Evolutionary conservation across 2,113 vertebrate genomes (phyloP), one percentile per base, ranked within the genome.

Genomic region (Chlorodrepanis virens): DNA sequence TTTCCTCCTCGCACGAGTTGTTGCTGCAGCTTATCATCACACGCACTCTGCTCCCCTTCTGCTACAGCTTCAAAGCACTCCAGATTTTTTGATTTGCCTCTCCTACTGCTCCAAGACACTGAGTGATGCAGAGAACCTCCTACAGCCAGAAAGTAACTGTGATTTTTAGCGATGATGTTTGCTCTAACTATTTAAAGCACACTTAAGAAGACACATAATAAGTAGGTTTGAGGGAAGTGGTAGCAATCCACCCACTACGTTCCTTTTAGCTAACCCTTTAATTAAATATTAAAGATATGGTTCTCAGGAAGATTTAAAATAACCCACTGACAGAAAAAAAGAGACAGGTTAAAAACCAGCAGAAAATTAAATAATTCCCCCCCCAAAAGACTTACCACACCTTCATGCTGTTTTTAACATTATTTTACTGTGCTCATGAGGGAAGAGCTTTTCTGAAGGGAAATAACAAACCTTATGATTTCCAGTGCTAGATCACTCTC

Each of bases 221-320:
- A 97, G 94, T 94, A 96, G 92, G 94, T 90, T 92, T 94, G 96
- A 96, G 86, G 96, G 76, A 97, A 96, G 91, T 59, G 93, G 92
- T 95, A 90, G 92, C 90, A 93, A 95, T 94, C 96, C 94, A 96
- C 94, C 96, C 92, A 94, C 96, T 64, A 89, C 0, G 16, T 65
- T 96, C 83, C 92, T 95, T 96, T 93, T 68, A 93, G 85, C 95
- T 86, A 96, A 92, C 90, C 90, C 90, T 93, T 96, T 96, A 93
- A 97, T 96, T 96, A 95, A 96, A 83, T 95, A 97, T 96, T 95
- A 96, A 96, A 94, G 88, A 96, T 95, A 94, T 0, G 57, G 83
- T 93, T 96, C 92, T 96, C 86, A 82, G 93, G 93, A 95, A 93
- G 92, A 74, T 94, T 96, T 90, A 92, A 96, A 97, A 96, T 93